phyloP scores from a whole-genome alignment of 2,113 vertebrate species.

The Dromaius novaehollandiae region DNA sequence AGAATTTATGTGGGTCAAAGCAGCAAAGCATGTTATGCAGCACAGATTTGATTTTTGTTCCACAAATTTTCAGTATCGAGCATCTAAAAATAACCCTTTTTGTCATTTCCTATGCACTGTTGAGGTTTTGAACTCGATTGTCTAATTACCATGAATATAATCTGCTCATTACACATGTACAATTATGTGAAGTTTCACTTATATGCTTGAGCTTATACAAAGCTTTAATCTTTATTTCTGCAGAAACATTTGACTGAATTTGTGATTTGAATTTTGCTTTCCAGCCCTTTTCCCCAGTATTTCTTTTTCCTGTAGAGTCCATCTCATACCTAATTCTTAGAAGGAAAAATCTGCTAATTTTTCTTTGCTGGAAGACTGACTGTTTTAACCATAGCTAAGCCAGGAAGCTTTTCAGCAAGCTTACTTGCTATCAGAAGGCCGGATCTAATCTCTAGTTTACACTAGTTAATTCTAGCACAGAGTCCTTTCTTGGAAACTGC shows the following conservation, averaged over 20 bases:
- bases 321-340: background rate
- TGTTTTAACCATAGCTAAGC: background rate
- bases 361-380: background rate
- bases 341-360: background rate
- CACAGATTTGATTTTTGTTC: background rate
- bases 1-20: background rate
- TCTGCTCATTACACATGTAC: background rate
- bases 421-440: background rate
- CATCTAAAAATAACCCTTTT: slow-evolving; percentile 46
- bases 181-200: background rate
- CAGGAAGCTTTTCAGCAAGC: background rate
- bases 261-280: background rate
- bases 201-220: background rate
- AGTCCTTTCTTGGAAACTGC: background rate
- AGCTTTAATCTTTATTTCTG: background rate
- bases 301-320: background rate
- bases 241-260: background rate
- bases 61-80: background rate
- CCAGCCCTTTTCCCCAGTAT: background rate
- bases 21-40: background rate
- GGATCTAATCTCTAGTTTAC: background rate
- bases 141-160: slow-evolving; percentile 34
- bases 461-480: background rate
- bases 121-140: slow-evolving; percentile 39
- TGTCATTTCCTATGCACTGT: background rate